Evolutionary conservation across 2,113 vertebrate species (phyloP).

Genomic region (Cryptotis parvus): DNA sequence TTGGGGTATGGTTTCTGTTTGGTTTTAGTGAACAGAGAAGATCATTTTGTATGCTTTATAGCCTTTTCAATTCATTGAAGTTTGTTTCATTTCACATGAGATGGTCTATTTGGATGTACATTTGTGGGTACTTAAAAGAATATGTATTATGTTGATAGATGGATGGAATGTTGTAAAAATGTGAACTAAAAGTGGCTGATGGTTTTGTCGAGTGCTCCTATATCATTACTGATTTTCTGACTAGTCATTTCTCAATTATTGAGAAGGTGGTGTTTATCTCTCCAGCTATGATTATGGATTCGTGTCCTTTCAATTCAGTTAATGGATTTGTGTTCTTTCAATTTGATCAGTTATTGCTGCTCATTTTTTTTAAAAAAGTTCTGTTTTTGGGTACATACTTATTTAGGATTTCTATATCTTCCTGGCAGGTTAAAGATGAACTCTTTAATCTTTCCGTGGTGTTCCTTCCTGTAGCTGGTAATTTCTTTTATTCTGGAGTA

Average conservation of each 20-base stretch:
- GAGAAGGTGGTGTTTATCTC: background rate
- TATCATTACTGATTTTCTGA: background rate
- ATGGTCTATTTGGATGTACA: background rate
- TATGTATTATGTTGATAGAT: background rate
- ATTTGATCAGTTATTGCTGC: background rate
- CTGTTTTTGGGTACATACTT: background rate
- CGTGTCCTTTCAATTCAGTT: background rate
- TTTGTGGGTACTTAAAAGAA: background rate
- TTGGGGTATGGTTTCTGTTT: background rate
- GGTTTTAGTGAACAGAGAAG: background rate
- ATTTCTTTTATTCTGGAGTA: conserved; percentile 16
- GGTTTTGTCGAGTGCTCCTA: background rate
- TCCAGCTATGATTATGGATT: background rate
- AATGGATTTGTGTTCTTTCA: background rate
- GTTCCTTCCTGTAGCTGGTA: conserved; percentile 35
- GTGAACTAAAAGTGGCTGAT: background rate
- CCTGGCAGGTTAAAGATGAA: background rate
- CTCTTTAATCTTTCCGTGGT: background rate
- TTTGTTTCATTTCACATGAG: too few species aligned
- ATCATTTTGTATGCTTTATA: background rate
- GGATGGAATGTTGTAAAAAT: background rate
- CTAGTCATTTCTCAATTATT: background rate
- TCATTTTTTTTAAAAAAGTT: background rate
- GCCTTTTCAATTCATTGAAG: background rate
- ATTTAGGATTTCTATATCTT: background rate